Percentiles rank a stretch among this genome's conserved stretches.
Evolutionary conservation across 1,140 invertebrate species (phyloP).

Genomic region (Phocides pigmalion): DNA sequence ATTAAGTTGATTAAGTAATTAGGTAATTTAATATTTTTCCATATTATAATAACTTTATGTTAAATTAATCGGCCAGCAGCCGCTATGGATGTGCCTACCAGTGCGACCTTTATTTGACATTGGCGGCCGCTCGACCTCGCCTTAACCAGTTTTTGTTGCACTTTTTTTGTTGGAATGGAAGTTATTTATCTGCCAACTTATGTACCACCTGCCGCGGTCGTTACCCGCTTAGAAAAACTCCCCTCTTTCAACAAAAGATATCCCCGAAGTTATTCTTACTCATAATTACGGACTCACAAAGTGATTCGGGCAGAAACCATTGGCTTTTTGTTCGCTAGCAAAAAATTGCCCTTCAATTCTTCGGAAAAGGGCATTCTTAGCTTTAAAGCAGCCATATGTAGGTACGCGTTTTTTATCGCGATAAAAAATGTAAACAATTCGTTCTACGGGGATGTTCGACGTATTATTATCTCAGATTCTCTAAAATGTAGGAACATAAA

Average conservation of each 20-base stretch:
- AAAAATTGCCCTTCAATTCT: slow-evolving; percentile 72
- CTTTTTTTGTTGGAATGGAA: slow-evolving; percentile 65
- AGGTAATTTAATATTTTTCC: slow-evolving; percentile 2
- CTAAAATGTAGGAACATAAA: no score
- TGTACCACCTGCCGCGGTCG: slow-evolving; percentile 80
- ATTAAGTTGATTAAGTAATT: slow-evolving; percentile 1
- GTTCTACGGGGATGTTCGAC: slow-evolving; percentile 40
- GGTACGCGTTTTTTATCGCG: slow-evolving; percentile 59
- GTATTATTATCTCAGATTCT: not conserved
- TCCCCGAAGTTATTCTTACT: slow-evolving; percentile 79
- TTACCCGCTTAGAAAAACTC: slow-evolving; percentile 78
- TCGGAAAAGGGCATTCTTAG: slow-evolving; percentile 63
- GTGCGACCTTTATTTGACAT: slow-evolving; percentile 73
- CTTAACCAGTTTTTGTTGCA: slow-evolving; percentile 72
- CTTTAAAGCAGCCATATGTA: slow-evolving; percentile 55
- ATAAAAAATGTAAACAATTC: slow-evolving; percentile 78
- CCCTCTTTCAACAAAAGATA: slow-evolving; percentile 74
- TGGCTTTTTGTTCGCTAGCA: slow-evolving; percentile 63
- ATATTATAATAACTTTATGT: not conserved
- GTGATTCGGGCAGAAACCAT: slow-evolving; percentile 64
- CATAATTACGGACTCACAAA: slow-evolving; percentile 78
- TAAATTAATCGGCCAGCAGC: not conserved
- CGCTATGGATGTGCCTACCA: slow-evolving; percentile 46
- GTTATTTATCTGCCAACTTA: slow-evolving; percentile 73
- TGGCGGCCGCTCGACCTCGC: slow-evolving; percentile 49